These are phyloP conservation scores for Sitta europaea DNA, from an alignment of 2,113 vertebrate genomes.

Conservation along the genomic window DNA sequence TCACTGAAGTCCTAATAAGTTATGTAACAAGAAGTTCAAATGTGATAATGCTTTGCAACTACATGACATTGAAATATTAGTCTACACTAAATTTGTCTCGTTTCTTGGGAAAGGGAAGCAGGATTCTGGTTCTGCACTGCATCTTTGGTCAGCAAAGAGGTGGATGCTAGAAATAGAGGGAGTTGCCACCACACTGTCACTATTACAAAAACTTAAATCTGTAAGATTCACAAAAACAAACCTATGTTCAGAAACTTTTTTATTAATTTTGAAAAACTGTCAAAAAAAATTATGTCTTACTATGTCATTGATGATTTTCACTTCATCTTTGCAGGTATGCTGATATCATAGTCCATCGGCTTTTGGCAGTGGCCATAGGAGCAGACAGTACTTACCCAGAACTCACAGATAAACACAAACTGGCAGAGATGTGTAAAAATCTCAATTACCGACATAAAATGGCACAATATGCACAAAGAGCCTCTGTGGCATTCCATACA, in stretches of 20 bases:
- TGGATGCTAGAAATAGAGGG: background rate
- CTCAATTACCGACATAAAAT: conserved; percentile 98
- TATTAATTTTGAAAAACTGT: background rate
- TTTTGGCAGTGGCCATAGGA: conserved; percentile 88
- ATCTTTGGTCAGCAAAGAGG: background rate
- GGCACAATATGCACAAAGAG: conserved; percentile 94
- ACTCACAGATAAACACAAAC: conserved; percentile 91
- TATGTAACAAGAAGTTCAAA: background rate
- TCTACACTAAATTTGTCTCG: background rate
- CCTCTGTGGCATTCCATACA: conserved; percentile 95
- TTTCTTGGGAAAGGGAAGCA: background rate
- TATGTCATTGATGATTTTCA: background rate
- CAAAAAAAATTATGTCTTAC: too few relatives aligned
- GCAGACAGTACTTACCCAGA: conserved; percentile 92
- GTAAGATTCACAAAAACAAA: background rate
- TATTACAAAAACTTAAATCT: background rate
- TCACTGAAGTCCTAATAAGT: background rate
- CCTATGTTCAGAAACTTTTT: background rate
- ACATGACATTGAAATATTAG: background rate
- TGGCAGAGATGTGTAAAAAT: conserved; percentile 88
- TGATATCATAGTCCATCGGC: conserved; percentile 93
- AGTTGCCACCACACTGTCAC: background rate
- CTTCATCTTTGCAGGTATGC: conserved; percentile 78
- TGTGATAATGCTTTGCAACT: background rate
- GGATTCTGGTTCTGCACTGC: background rate